phyloP scores from a whole-genome alignment of 2,797 vertebrate genomes.

The Microctenopoma steveboyesi region DNA sequence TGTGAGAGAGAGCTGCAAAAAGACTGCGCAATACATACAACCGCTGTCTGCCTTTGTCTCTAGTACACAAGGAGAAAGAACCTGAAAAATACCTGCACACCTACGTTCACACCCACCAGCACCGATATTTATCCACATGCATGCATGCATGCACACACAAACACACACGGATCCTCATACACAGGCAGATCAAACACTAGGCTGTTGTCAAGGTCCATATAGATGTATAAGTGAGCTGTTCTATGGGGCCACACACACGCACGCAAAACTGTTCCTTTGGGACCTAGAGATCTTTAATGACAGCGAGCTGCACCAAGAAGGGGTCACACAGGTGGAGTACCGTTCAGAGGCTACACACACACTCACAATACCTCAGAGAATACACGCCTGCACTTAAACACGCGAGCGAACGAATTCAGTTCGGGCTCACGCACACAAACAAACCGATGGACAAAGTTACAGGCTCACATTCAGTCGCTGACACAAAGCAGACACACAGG shows the following conservation, averaged over 20 bases:
- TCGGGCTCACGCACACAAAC: conserved; percentile 25
- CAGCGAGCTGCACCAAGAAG: conserved; percentile 61
- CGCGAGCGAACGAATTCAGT: conserved; percentile 49
- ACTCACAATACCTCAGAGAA: conserved; percentile 32
- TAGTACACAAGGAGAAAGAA: conserved; percentile 27
- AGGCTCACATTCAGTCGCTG: conserved; percentile 55
- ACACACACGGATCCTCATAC: conserved; percentile 3
- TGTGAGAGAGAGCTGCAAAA: conserved; percentile 10
- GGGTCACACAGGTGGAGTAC: conserved; percentile 52
- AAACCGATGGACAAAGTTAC: conserved; percentile 42
- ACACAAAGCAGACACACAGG: conserved; percentile 37
- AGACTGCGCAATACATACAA: conserved; percentile 29
- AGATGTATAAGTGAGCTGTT: conserved; percentile 44
- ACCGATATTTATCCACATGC: conserved; percentile 1
- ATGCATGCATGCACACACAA: neutral
- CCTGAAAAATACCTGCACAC: conserved; percentile 29
- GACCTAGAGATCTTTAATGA: conserved; percentile 60
- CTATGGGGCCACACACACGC: conserved; percentile 23
- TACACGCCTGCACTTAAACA: conserved; percentile 27
- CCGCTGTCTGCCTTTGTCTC: conserved; percentile 19
- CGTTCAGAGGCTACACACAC: conserved; percentile 46
- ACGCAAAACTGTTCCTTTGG: conserved; percentile 34
- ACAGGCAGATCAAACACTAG: conserved; percentile 45
- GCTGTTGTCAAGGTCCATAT: conserved; percentile 55
- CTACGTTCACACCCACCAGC: conserved; percentile 25